Conservation (phyloP, 37 sponge, comb jelly and placozoan genomes). For the Oscarella lobularis region DNA sequence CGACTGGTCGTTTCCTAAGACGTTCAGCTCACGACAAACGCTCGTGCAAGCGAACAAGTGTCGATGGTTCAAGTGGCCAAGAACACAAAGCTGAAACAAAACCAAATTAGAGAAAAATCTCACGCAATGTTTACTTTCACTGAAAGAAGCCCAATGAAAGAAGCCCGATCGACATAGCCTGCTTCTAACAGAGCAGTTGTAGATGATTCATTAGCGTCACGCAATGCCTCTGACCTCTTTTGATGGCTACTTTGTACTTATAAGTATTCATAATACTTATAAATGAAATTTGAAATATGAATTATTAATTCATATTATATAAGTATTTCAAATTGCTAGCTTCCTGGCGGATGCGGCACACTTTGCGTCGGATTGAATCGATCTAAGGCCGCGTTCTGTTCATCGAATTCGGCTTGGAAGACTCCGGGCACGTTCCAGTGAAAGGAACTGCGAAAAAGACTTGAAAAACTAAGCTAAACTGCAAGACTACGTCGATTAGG, state of each 20-base stretch:
- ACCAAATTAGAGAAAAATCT: background rate
- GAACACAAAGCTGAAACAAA: background rate
- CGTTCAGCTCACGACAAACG: background rate
- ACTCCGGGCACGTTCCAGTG: no score
- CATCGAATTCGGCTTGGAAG: no score
- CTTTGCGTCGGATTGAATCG: no score
- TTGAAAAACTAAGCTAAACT: no score
- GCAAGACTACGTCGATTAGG: no score
- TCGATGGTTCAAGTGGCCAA: background rate
- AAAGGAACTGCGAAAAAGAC: no score
- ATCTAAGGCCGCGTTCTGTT: no score
- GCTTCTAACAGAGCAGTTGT: background rate
- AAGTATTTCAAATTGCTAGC: no score
- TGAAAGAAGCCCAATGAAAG: background rate
- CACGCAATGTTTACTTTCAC: background rate
- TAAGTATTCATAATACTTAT: no score
- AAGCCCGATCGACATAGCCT: background rate
- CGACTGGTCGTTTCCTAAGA: background rate
- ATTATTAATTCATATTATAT: no score
- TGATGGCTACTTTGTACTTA: background rate
- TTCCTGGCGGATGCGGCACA: no score
- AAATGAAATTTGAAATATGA: no score
- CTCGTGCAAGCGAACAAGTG: background rate
- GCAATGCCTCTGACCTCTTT: background rate
- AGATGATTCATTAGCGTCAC: background rate